These are phyloP conservation scores for Eurytoma californica DNA, from an alignment of 2,888 invertebrate species.

Conservation along the genomic window DNA sequence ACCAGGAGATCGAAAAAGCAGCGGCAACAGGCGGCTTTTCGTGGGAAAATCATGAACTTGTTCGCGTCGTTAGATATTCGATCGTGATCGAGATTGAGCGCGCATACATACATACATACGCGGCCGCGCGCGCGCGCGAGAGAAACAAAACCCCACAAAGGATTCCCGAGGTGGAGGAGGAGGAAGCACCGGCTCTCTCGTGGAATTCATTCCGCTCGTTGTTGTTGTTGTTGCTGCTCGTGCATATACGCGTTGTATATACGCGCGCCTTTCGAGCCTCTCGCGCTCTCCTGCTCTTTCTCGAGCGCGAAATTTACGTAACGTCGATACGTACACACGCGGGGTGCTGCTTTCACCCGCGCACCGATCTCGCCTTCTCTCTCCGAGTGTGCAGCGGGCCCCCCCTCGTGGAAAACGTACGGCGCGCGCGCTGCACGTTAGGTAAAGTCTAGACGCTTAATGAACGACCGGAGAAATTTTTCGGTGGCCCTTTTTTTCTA, in stretches of 20 bases:
- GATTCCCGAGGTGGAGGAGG: conserved; percentile 43
- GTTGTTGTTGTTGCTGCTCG: conserved; percentile 20
- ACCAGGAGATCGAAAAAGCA: background rate
- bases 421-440: background rate
- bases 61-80: conserved; percentile 54
- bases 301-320: conserved; percentile 58
- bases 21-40: conserved; percentile 23
- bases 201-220: conserved; percentile 46
- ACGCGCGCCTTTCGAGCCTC: conserved; percentile 7
- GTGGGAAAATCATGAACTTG: conserved; percentile 58
- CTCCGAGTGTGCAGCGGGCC: background rate
- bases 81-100: conserved; percentile 57
- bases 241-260: conserved; percentile 32
- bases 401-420: no score
- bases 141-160: conserved; percentile 39
- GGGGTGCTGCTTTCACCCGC: conserved; percentile 56
- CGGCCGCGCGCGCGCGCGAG: conserved; percentile 37
- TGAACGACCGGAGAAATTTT: background rate
- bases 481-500: background rate
- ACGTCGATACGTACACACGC: conserved; percentile 23
- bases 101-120: conserved; percentile 39
- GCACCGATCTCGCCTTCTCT: conserved; percentile 13
- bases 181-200: conserved; percentile 30
- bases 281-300: conserved; percentile 40
- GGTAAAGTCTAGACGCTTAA: background rate